Conservation (phyloP, 2,113 vertebrate species). For the Felis catus region DNA sequence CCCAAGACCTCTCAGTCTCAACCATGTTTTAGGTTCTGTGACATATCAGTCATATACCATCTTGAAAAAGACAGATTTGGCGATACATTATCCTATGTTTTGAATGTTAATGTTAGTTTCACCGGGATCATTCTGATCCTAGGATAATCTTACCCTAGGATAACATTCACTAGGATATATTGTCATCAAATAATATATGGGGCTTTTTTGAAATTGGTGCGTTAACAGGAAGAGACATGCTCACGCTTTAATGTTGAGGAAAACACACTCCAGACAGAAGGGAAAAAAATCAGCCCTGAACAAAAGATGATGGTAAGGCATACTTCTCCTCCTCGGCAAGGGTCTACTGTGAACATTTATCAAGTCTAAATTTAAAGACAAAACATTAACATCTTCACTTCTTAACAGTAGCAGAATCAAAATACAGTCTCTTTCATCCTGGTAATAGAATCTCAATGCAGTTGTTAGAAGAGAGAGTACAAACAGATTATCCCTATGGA, state of each 20-base stretch:
- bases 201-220: background rate
- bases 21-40: background rate
- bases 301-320: background rate
- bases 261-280: background rate
- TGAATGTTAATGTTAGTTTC: background rate
- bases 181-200: background rate
- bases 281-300: background rate
- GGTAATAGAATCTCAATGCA: background rate
- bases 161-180: background rate
- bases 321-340: background rate
- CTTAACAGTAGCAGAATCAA: background rate
- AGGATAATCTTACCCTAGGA: background rate
- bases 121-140: background rate
- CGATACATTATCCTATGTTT: background rate
- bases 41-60: background rate
- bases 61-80: background rate
- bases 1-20: background rate
- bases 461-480: background rate
- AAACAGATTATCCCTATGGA: background rate
- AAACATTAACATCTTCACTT: background rate
- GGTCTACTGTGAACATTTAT: background rate
- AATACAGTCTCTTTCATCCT: background rate
- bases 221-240: background rate
- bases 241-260: background rate
- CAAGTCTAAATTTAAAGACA: background rate